A percentile compares a stretch with the other conserved stretches of the same genome.
Evolutionary conservation across 1,140 invertebrate species (phyloP).

Genomic region (Ooceraea biroi): DNA sequence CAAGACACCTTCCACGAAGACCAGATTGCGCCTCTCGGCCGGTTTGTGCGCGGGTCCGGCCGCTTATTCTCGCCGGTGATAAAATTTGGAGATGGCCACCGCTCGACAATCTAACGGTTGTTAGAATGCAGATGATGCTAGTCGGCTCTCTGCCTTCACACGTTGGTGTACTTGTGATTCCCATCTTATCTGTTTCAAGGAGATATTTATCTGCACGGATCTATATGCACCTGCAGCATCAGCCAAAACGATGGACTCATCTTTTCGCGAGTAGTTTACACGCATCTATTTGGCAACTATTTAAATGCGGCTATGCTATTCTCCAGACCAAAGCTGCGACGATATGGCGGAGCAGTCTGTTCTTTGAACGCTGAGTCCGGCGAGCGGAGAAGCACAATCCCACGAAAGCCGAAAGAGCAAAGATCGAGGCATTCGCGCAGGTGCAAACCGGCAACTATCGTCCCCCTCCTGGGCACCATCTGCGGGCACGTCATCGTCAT

Average conservation of each 20-base stretch:
- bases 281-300: too few relatives aligned
- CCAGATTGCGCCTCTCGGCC: background rate
- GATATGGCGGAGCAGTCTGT: background rate
- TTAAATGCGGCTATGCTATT: too few relatives aligned
- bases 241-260: too few relatives aligned
- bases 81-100: constrained; percentile 13
- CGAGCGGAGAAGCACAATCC: background rate
- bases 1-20: constrained; percentile 10
- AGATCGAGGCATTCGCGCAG: constrained; percentile 15
- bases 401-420: background rate
- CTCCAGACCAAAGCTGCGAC: too few relatives aligned
- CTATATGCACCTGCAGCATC: too few relatives aligned
- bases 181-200: background rate
- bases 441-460: background rate
- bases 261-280: too few relatives aligned
- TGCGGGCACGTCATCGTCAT: background rate
- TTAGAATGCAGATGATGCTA: constrained; percentile 13
- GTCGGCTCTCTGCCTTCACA: background rate
- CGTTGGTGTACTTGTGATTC: background rate
- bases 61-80: constrained; percentile 11
- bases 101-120: constrained; percentile 3
- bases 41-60: constrained; percentile 4
- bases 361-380: background rate
- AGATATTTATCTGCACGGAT: too few relatives aligned
- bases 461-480: too few relatives aligned